Evolutionary conservation across 2,888 invertebrate species (phyloP).

Genomic region (Galerucella pusilla): DNA sequence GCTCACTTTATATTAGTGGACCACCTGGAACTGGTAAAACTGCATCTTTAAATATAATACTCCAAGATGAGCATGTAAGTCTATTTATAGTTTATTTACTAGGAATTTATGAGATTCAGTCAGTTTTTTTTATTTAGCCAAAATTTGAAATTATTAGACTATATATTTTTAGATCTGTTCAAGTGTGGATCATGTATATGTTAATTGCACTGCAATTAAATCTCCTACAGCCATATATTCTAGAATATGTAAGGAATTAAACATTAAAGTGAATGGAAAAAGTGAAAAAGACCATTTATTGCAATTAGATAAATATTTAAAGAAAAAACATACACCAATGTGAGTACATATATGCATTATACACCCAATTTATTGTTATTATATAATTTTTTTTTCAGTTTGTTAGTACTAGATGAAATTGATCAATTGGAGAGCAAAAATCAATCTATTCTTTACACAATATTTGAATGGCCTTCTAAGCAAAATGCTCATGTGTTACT

Average conservation of each 20-base stretch:
- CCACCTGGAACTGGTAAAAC: conserved; percentile 98
- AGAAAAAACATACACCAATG: conserved; percentile 77
- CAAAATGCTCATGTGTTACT: conserved; percentile 78
- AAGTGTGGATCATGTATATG: conserved; percentile 73
- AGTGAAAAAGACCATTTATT: conserved; percentile 75
- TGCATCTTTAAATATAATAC: conserved; percentile 82
- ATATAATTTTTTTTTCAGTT: conserved; percentile 63
- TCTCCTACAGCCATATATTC: conserved; percentile 85
- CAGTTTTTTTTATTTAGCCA: too few species aligned
- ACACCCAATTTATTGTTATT: background rate
- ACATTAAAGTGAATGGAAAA: conserved; percentile 69
- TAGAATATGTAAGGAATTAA: conserved; percentile 79
- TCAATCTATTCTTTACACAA: conserved; percentile 89
- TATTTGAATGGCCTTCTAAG: conserved; percentile 92
- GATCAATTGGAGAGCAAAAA: conserved; percentile 89
- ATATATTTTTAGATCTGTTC: conserved; percentile 63
- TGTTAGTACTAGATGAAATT: conserved; percentile 93
- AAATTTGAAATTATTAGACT: background rate
- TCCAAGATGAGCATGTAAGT: conserved; percentile 74
- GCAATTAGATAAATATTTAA: conserved; percentile 78
- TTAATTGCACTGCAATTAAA: conserved; percentile 91
- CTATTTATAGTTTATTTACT: background rate
- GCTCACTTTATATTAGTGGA: conserved; percentile 93
- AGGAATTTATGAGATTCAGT: too few species aligned
- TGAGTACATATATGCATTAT: conserved; percentile 62